Conservation (phyloP, 2,113 vertebrate genomes). For the Cynocephalus volans region DNA sequence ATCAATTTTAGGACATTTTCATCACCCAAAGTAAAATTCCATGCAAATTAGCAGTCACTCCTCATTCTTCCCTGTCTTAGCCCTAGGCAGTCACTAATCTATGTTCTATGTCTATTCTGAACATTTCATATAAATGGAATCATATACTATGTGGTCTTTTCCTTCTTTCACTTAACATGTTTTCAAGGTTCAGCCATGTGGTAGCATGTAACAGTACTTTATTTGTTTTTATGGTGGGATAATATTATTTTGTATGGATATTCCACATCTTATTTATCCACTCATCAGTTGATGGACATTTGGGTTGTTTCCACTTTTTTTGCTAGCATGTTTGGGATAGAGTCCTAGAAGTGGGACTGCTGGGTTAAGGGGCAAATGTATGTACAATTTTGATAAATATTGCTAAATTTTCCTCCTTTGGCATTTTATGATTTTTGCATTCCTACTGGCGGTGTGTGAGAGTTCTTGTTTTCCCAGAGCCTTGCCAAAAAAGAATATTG, state of each 20-base stretch:
- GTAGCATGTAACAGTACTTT: not conserved
- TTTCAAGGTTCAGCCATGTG: not conserved
- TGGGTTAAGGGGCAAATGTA: not conserved
- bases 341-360: not conserved
- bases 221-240: not conserved
- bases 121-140: not conserved
- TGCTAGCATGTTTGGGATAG: not conserved
- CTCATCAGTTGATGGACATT: not conserved
- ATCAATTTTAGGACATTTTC: not conserved
- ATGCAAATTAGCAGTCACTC: not conserved
- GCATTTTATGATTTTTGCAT: not conserved
- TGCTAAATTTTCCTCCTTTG: not conserved
- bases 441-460: not conserved
- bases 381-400: not conserved
- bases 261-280: not conserved
- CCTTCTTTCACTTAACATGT: not conserved
- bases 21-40: not conserved
- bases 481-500: not conserved
- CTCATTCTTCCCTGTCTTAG: not conserved
- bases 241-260: not conserved
- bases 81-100: not conserved
- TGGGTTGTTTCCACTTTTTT: not conserved
- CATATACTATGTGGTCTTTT: not conserved
- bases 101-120: not conserved
- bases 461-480: not conserved